A percentile compares a stretch with the other conserved stretches of the same genome.
Evolutionary conservation across 2,113 vertebrate genomes (phyloP).

Genomic region (Myanophis thanlyinensis): DNA sequence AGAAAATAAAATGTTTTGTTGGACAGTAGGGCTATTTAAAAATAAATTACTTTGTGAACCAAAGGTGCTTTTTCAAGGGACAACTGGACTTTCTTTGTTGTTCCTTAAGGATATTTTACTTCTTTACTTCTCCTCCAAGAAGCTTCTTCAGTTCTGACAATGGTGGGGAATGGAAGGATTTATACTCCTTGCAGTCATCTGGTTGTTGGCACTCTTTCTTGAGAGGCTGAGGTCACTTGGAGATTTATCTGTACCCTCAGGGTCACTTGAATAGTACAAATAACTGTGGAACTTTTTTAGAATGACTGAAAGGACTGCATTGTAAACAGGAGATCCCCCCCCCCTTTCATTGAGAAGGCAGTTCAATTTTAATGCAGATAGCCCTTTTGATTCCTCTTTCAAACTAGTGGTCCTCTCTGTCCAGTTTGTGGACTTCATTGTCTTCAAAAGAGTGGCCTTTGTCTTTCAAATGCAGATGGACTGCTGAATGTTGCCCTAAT

Average conservation of each 20-base stretch:
- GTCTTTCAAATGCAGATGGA: not conserved
- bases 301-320: not conserved
- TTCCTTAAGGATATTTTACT: not conserved
- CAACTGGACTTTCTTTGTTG: not conserved
- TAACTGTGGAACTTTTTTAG: not conserved
- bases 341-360: not conserved
- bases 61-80: not conserved
- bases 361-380: not conserved
- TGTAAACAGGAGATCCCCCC: not conserved
- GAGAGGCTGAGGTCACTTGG: not conserved
- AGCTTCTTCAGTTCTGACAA: not conserved
- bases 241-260: not conserved
- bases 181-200: not conserved
- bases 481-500: not conserved
- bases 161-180: not conserved
- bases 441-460: not conserved
- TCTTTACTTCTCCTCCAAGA: not conserved
- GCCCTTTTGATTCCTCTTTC: not conserved
- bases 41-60: constrained; percentile 2
- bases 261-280: not conserved
- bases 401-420: not conserved
- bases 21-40: not conserved
- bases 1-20: not conserved
- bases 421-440: not conserved
- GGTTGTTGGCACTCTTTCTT: not conserved